Percentiles rank a stretch among this genome's conserved stretches.
Evolutionary conservation across 2,113 vertebrate genomes (phyloP).

Genomic region (Proteles cristata): DNA sequence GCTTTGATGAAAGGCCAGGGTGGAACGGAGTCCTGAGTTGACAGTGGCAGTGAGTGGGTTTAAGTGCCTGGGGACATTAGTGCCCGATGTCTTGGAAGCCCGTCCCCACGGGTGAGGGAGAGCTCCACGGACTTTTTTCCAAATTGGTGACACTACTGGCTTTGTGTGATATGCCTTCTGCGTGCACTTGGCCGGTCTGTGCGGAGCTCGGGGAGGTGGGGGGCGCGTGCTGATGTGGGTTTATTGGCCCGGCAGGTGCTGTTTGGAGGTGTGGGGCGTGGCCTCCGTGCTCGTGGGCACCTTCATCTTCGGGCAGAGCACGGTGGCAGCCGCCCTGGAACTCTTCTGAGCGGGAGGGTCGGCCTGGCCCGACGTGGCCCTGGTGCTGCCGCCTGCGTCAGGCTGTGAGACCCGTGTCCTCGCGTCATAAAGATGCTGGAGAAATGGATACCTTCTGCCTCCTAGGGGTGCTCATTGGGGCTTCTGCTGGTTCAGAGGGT

Average conservation of each 20-base stretch:
- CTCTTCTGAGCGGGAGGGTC: constrained; percentile 76
- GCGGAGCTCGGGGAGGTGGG: accelerated
- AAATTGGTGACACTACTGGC: accelerated
- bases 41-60: neutral
- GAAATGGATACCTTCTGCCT: accelerated
- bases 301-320: constrained; percentile 97
- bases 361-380: accelerated
- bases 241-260: constrained; percentile 82
- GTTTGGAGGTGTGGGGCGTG: constrained; percentile 90
- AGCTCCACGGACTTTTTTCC: neutral
- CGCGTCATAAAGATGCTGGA: neutral
- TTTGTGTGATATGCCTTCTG: accelerated
- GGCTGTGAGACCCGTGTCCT: accelerated
- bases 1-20: neutral
- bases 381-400: accelerated
- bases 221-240: accelerated
- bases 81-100: neutral
- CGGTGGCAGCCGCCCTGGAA: constrained; percentile 89
- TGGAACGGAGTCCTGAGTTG: too few relatives aligned
- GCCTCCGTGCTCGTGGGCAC: constrained; percentile 91
- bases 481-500: neutral
- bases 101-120: neutral
- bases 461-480: neutral
- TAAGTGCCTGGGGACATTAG: neutral
- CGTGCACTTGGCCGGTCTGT: accelerated